These are phyloP conservation scores for Cinara cedri DNA, from an alignment of 2,888 invertebrate genomes.

Conservation along the genomic window DNA sequence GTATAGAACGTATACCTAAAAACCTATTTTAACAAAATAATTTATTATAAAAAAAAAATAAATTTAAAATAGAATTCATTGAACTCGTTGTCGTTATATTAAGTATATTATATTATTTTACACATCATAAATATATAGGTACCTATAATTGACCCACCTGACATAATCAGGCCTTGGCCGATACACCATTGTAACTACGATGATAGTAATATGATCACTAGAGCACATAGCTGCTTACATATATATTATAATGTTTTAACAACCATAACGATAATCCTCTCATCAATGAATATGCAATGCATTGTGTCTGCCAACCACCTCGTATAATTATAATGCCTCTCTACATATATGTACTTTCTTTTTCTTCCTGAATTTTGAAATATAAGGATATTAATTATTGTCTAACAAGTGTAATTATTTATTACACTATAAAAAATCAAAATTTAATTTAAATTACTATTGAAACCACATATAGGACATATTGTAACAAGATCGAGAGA, in stretches of 20 bases:
- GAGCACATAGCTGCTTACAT: conserved; percentile 31
- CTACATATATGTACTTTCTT: not conserved
- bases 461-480: too few species aligned
- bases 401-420: too few species aligned
- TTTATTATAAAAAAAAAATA: not conserved
- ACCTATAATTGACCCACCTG: conserved; percentile 22
- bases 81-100: not conserved
- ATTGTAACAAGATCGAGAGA: too few species aligned
- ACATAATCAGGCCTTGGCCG: conserved; percentile 39
- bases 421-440: too few species aligned
- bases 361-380: conserved; percentile 24
- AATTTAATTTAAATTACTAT: too few species aligned
- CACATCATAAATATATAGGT: too few species aligned
- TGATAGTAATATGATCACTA: not conserved
- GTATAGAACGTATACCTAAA: too few species aligned
- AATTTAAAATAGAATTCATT: not conserved
- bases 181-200: conserved; percentile 17
- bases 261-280: conserved; percentile 31
- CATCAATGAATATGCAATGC: conserved; percentile 20
- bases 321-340: too few species aligned
- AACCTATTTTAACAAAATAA: too few species aligned
- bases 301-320: not conserved
- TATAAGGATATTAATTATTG: too few species aligned
- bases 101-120: too few species aligned
- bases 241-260: conserved; percentile 15